These are phyloP conservation scores for Lasioglossum leucozonium DNA, from an alignment of 2,888 invertebrate genomes.

Conservation along the genomic window DNA sequence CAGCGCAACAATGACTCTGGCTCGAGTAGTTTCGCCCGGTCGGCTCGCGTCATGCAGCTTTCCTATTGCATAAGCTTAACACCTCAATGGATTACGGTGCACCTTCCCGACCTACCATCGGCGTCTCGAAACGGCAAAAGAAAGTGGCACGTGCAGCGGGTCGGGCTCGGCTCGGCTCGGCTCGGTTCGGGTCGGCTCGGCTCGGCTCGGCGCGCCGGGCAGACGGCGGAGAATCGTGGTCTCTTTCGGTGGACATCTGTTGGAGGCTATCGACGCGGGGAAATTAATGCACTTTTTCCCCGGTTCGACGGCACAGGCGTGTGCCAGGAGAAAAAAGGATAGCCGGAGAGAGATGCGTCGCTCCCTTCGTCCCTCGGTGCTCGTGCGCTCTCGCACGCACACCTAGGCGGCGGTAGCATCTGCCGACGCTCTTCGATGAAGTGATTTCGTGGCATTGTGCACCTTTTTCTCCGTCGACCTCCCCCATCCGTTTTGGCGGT, in stretches of 20 bases:
- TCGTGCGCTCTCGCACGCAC: constrained; percentile 3
- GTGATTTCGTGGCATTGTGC: constrained; percentile 78
- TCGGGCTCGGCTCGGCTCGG: background rate
- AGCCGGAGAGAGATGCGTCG: constrained; percentile 41
- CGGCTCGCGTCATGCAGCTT: background rate
- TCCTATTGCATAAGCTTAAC: constrained; percentile 16
- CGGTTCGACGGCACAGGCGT: constrained; percentile 47
- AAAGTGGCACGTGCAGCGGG: constrained; percentile 52
- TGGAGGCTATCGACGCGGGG: constrained; percentile 42
- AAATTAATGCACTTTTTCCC: constrained; percentile 71
- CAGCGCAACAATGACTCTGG: background rate
- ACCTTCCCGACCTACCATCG: constrained; percentile 5
- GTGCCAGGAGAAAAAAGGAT: constrained; percentile 31
- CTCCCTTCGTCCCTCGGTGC: constrained; percentile 9
- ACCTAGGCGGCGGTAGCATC: constrained; percentile 71
- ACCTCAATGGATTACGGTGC: background rate
- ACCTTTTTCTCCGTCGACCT: constrained; percentile 64
- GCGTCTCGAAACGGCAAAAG: constrained; percentile 12
- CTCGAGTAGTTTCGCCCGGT: too few relatives aligned
- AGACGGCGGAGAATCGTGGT: constrained; percentile 41
- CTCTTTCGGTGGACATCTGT: constrained; percentile 63
- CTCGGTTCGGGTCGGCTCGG: background rate
- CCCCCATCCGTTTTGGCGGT: constrained; percentile 15
- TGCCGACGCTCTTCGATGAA: constrained; percentile 79
- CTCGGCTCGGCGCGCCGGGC: background rate